A percentile compares a stretch with the other conserved stretches of the same genome.
Conservation (phyloP, 2,888 invertebrate genomes). For the Baronia brevicornis region DNA sequence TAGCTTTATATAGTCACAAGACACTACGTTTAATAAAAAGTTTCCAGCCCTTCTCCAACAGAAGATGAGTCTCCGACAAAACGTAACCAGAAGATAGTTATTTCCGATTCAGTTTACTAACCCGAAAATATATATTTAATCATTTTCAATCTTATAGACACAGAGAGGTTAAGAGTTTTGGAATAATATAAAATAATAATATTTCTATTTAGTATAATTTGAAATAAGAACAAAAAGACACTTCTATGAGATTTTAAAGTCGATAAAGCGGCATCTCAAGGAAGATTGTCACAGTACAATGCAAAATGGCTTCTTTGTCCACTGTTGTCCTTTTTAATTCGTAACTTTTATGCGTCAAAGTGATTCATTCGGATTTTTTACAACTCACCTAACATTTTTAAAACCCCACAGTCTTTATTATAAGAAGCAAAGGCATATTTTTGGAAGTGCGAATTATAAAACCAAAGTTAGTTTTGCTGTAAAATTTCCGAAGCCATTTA, state of each 20-base stretch:
- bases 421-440: slow-evolving; percentile 11
- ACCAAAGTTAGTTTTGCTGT: slow-evolving; percentile 22
- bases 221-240: neutral
- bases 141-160: no score
- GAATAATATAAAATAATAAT: no score
- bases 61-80: no score
- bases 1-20: no score
- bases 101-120: no score
- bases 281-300: slow-evolving; percentile 66
- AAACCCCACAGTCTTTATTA: slow-evolving; percentile 14
- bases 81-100: no score
- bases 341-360: slow-evolving; percentile 70
- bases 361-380: slow-evolving; percentile 55
- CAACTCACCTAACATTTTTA: slow-evolving; percentile 21
- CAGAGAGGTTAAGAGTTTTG: no score
- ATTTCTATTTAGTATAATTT: neutral
- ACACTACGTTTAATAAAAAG: no score
- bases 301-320: slow-evolving; percentile 72
- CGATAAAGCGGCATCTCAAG: slow-evolving; percentile 58
- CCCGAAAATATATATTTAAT: no score
- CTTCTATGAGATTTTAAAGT: slow-evolving; percentile 31
- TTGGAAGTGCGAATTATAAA: slow-evolving; percentile 7
- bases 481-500: slow-evolving; percentile 38
- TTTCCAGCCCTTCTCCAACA: no score
- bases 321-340: slow-evolving; percentile 72